Evolutionary conservation across 2,113 vertebrate genomes (phyloP).

Genomic region (Mormyrus lacerda): DNA sequence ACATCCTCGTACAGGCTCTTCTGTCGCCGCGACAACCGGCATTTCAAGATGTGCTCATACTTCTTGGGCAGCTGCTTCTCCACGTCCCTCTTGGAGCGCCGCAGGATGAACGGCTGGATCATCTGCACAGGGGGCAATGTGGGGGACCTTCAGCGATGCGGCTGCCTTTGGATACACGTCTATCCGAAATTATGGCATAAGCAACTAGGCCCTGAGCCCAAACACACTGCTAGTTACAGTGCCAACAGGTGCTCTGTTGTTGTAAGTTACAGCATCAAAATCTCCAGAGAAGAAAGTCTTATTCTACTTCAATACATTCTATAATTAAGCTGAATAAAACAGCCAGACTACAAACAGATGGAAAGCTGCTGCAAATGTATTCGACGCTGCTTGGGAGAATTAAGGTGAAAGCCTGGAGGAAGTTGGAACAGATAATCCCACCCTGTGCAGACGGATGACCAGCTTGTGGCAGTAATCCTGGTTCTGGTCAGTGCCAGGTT

Average conservation of each 20-base stretch:
- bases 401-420: background rate
- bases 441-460: slow-evolving; percentile 83
- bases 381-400: background rate
- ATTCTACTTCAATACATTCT: background rate
- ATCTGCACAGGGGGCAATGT: slow-evolving; percentile 53
- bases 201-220: background rate
- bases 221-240: background rate
- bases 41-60: slow-evolving; percentile 85
- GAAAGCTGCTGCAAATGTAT: background rate
- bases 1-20: slow-evolving; percentile 87
- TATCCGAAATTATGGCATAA: background rate
- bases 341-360: background rate
- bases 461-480: slow-evolving; percentile 92
- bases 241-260: background rate
- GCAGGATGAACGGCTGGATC: slow-evolving; percentile 86
- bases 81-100: slow-evolving; percentile 83
- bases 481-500: slow-evolving; percentile 80
- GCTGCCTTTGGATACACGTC: background rate
- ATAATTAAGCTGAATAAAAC: background rate
- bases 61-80: slow-evolving; percentile 89
- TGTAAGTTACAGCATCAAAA: background rate
- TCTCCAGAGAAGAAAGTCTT: background rate
- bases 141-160: background rate
- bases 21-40: slow-evolving; percentile 78
- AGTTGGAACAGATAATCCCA: slow-evolving; percentile 40